Percentiles rank a stretch among this genome's conserved stretches.
These are phyloP conservation scores for Drosophila nigricruria DNA, from an alignment of 2,888 invertebrate species.

Conservation along the genomic window DNA sequence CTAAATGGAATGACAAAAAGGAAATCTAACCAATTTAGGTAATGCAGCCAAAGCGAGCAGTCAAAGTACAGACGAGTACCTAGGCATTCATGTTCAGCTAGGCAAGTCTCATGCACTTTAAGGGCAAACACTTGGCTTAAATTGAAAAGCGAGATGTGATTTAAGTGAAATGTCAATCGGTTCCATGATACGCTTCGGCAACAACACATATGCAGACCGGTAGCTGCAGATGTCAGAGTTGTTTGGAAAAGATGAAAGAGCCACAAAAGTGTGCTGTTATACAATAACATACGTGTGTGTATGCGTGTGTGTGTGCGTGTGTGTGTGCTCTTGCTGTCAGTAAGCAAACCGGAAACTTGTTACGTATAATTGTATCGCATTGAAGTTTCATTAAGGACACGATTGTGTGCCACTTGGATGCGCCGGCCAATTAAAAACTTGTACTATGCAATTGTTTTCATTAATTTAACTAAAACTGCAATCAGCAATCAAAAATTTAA, in stretches of 20 bases:
- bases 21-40: neutral
- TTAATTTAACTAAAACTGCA: conserved; percentile 60
- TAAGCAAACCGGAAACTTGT: conserved; percentile 35
- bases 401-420: conserved; percentile 7
- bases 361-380: conserved; percentile 32
- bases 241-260: conserved; percentile 24
- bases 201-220: conserved; percentile 22
- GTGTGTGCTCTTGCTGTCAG: conserved; percentile 4
- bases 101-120: conserved; percentile 6
- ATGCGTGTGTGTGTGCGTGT: conserved; percentile 7
- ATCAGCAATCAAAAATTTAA: conserved; percentile 40
- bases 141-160: conserved; percentile 23
- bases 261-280: neutral
- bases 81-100: conserved; percentile 9
- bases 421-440: conserved; percentile 19
- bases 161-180: conserved; percentile 43
- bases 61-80: neutral
- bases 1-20: neutral
- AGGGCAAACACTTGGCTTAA: conserved; percentile 23
- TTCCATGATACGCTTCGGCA: conserved; percentile 27
- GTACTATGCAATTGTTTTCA: conserved; percentile 44
- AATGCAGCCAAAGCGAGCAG: neutral
- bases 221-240: conserved; percentile 36
- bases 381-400: conserved; percentile 27
- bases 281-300: neutral